phyloP scores from a whole-genome alignment of 2,113 vertebrate species.

The Epinephelus lanceolatus region DNA sequence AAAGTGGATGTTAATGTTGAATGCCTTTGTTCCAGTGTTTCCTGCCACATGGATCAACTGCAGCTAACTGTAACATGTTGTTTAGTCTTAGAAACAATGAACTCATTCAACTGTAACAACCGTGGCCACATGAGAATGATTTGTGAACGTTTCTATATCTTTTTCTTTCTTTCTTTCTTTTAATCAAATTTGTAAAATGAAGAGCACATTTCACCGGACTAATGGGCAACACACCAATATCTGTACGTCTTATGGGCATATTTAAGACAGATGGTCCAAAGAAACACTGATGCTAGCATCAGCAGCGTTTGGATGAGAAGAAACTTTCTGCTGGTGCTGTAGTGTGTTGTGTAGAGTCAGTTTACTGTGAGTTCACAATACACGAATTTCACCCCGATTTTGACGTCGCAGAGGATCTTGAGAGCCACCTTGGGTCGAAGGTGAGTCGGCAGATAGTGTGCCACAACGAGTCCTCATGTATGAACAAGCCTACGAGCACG shows the following conservation, averaged over 20 bases:
- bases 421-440: too few relatives aligned
- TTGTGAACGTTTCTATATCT: constrained; percentile 2
- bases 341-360: not conserved
- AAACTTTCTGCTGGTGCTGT: not conserved
- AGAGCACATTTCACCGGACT: not conserved
- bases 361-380: too few relatives aligned
- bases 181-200: constrained; percentile 5
- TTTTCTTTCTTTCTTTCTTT: not conserved
- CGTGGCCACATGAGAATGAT: constrained; percentile 15
- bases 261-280: constrained; percentile 7
- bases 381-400: too few relatives aligned
- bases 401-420: too few relatives aligned
- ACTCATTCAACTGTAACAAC: constrained; percentile 6
- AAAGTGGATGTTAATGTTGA: constrained; percentile 3
- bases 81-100: constrained; percentile 26
- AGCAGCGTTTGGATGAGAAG: not conserved
- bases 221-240: not conserved
- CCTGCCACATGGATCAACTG: not conserved
- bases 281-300: not conserved
- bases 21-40: not conserved
- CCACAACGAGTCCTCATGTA: too few relatives aligned
- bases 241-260: not conserved
- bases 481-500: too few relatives aligned
- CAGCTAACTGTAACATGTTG: constrained; percentile 7
- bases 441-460: too few relatives aligned